These are phyloP conservation scores for Steatocranus sp. DNA, from an alignment of 2,797 vertebrate species.

Conservation along the genomic window DNA sequence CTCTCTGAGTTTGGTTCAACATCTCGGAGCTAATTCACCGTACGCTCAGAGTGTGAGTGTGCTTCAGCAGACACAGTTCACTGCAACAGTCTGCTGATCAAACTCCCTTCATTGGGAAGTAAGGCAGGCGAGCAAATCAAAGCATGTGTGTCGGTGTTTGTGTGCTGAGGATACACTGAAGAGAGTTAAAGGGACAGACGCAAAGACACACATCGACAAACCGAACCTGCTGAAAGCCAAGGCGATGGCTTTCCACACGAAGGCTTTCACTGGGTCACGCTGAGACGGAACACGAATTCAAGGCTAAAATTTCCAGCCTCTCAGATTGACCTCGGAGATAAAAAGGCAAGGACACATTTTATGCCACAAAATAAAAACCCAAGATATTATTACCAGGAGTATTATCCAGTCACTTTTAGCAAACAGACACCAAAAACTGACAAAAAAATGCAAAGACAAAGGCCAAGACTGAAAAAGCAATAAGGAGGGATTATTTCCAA, in stretches of 20 bases:
- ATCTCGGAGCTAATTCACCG: conserved; percentile 26
- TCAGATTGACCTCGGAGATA: neutral
- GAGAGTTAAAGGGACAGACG: neutral
- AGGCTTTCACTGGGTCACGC: neutral
- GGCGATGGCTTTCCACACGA: neutral
- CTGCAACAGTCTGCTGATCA: conserved; percentile 13
- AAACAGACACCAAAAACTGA: neutral
- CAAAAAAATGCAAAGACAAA: neutral
- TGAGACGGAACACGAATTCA: neutral
- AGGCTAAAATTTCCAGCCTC: neutral
- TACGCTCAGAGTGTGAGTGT: neutral
- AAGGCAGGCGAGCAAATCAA: conserved; percentile 15
- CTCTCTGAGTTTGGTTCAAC: conserved; percentile 36
- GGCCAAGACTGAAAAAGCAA: neutral
- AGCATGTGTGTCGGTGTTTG: neutral
- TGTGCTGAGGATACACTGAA: neutral
- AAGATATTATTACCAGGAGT: neutral
- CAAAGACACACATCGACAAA: neutral
- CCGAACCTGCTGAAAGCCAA: neutral
- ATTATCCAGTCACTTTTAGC: neutral
- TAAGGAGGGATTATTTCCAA: neutral
- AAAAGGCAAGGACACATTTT: neutral
- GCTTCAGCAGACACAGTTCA: conserved; percentile 2
- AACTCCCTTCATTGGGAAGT: conserved; percentile 8
- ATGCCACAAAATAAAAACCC: neutral